Base-by-base conservation (phyloP, 1,140 invertebrate genomes). In the Lineus longissimus region DNA sequence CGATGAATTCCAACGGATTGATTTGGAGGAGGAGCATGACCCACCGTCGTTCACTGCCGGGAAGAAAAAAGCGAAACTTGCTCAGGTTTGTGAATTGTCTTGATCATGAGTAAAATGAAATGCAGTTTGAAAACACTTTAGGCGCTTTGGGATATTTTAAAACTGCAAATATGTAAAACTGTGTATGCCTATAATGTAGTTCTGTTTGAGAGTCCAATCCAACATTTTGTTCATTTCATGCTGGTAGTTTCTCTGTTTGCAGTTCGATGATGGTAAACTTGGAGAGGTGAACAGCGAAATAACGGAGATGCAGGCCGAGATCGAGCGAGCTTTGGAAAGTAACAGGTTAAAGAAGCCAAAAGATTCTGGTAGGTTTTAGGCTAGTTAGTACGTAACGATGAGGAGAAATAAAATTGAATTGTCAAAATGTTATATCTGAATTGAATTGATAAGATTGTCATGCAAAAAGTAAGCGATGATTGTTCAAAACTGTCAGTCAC, bases 1-100 rank as follows among this genome's bases (percentile, higher is more conserved):
- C 7, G 94, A 98, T 67, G 95, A 99, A 83, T 99, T 99, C 76
- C 93, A 97, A 88, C 91, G 88, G 0, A 92, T 98, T 4, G 95
- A 99, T 81, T 84, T 99, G 58, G 95, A 97, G 77, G 93, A 96
- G 72, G 94, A 97, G 75, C 92, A 95, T 76, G 95, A 98, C 84
- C 96, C 96, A 29, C 76, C 78, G 15, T 90, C 92, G 0, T 98
- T 95, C 76, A 95, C 92, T 83, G 89, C 88, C 2, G 92, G 93
- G 0, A 85, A 93, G 54, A 89, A 90, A 76, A 92, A 92, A 73
- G 91, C 94, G 76, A 89, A 90, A 67, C 54, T 73, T 15, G 58
- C 47, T 27, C 60, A 63, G 55, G 67, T 71, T 91, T 43, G 60
- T 58, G 19, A n/a, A n/a, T 27, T 25, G 2, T 31, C 7, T 19